phyloP scores from a whole-genome alignment of 30 jellyfish, hydroid and myxozoan species.

The Mastigias papua region DNA sequence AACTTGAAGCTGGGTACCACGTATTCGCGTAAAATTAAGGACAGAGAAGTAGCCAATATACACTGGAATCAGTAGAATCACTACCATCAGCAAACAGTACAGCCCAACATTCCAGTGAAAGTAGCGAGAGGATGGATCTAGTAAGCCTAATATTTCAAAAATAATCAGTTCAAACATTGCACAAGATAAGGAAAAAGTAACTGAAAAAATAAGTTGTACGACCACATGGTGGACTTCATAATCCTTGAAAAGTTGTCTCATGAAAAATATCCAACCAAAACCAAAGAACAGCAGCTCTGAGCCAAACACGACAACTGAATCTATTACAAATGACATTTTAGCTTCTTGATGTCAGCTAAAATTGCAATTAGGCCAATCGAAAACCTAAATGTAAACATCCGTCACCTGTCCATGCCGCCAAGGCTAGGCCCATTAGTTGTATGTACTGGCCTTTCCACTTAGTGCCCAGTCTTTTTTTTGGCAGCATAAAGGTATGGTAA shows the following conservation, averaged over 20 bases:
- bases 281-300: conserved; percentile 85
- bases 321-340: conserved; percentile 85
- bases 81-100: conserved; percentile 80
- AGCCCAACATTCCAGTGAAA: conserved; percentile 95
- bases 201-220: conserved; percentile 88
- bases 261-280: conserved; percentile 96
- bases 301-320: conserved; percentile 91
- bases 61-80: conserved; percentile 86
- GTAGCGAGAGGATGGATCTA: conserved; percentile 82
- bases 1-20: conserved; percentile 64
- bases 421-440: conserved; percentile 12
- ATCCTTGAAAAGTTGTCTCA: conserved; percentile 92
- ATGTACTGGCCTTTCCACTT: background rate
- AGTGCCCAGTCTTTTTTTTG: conserved; percentile 46
- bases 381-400: background rate
- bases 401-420: conserved; percentile 4
- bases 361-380: background rate
- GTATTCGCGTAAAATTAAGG: conserved; percentile 78
- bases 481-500: no score
- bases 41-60: conserved; percentile 87
- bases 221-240: conserved; percentile 96
- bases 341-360: background rate
- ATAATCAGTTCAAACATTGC: conserved; percentile 93
- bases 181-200: conserved; percentile 93
- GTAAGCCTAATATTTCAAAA: conserved; percentile 86